A percentile compares a stretch with the other conserved stretches of the same genome.
phyloP scores from a whole-genome alignment of 2,888 invertebrate genomes.

The Cyaniris semiargus region DNA sequence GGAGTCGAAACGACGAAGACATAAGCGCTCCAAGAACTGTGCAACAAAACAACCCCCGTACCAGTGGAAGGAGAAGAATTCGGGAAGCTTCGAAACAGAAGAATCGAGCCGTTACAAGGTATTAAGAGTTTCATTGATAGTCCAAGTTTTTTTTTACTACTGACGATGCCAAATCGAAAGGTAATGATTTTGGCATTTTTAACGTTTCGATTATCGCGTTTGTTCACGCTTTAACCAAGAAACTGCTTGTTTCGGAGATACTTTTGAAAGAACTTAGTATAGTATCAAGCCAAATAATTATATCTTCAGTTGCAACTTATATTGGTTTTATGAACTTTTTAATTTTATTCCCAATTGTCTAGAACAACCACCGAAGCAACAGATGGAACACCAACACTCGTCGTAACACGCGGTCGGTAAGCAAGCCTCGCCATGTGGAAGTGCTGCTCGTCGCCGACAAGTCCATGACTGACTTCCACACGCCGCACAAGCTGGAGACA shows the following conservation, averaged over 20 bases:
- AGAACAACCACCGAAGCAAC: constrained; percentile 52
- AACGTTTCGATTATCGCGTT: too few relatives aligned
- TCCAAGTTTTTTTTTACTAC: too few relatives aligned
- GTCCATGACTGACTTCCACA: constrained; percentile 93
- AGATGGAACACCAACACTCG: constrained; percentile 45
- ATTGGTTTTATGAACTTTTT: too few relatives aligned
- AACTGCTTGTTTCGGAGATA: too few relatives aligned
- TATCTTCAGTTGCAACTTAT: too few relatives aligned
- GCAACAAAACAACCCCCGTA: constrained; percentile 74
- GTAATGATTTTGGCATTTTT: too few relatives aligned
- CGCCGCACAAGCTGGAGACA: constrained; percentile 89
- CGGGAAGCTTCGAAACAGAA: constrained; percentile 47
- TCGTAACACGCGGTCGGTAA: constrained; percentile 83
- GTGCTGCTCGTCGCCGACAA: constrained; percentile 93
- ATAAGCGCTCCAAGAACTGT: constrained; percentile 66
- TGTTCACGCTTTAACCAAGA: too few relatives aligned
- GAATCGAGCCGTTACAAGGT: constrained; percentile 49
- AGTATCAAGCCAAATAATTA: too few relatives aligned
- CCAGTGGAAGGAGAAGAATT: constrained; percentile 58
- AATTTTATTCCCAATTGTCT: too few relatives aligned
- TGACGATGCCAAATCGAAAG: too few relatives aligned
- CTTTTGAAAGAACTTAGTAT: too few relatives aligned
- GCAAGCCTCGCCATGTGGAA: constrained; percentile 89
- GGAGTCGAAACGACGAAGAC: constrained; percentile 62
- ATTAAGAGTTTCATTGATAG: constrained; percentile 2